Evolutionary conservation across 2,113 vertebrate genomes (phyloP), one percentile per base, ranked within the genome.

Genomic region (Tragelaphus strepsiceros): DNA sequence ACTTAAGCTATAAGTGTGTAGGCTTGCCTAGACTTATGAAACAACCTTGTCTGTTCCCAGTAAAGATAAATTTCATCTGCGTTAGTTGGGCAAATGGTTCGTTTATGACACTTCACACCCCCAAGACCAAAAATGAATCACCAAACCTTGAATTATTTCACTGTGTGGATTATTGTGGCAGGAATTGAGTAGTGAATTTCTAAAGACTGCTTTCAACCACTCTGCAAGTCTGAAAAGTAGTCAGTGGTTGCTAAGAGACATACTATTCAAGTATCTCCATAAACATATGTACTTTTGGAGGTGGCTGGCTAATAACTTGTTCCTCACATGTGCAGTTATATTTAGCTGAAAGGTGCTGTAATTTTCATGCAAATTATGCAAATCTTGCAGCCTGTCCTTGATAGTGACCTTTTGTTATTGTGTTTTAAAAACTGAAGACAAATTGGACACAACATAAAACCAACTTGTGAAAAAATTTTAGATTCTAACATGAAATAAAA

Each of bases 191-290:
- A 93, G 95, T 94, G 88, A 59, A 74, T 98, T 98, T 98, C 82
- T 96, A 91, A 98, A 98, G 87, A 92, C 81, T 98, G 96, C 83
- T 95, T 98, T 96, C 97, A 92, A 83, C 97, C 82, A 89, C 59
- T 97, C 92, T 98, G 97, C 92, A 97, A 97, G 92, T 97, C 97
- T 97, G 98, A 98, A 98, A 98, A 98, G 97, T 98, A 97, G 97
- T 97, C 98, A 95, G 59, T 98, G 97, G 98, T 99, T 99, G 99
- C 99, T 99, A 99, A 98, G 99, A 99, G 97, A 99, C 98, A 95
- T 97, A 98, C 83, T 96, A 82, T 98, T 98, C 97, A 98, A 97
- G 98, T 98, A 96, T 98, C 98, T 92, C 93, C 78, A 88, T 96
- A 97, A 98, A 94, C 98, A 97, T 98, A 97, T 97, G 64, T 98